A percentile compares a stretch with the other conserved stretches of the same genome.
phyloP scores from a whole-genome alignment of 2,797 vertebrate genomes.

The Pseudopleuronectes americanus region DNA sequence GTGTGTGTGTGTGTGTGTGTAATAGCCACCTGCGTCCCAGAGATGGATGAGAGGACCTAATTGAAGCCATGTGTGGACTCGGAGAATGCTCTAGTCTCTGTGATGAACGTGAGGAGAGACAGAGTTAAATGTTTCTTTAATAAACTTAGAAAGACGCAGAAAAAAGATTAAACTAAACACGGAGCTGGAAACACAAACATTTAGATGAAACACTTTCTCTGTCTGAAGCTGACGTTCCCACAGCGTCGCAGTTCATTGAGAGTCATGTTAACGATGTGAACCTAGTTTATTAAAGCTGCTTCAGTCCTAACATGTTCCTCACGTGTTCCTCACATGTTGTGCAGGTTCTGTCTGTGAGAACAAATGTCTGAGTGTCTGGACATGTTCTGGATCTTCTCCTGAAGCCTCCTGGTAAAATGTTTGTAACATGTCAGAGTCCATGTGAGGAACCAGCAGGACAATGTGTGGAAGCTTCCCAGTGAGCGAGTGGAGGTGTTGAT shows the following conservation, averaged over 20 bases:
- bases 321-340: background rate
- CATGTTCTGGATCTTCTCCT: too few relatives aligned
- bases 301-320: background rate
- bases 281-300: background rate
- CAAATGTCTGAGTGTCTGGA: too few relatives aligned
- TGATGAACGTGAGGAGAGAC: slow-evolving; percentile 54
- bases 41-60: slow-evolving; percentile 72
- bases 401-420: too few relatives aligned
- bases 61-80: slow-evolving; percentile 69
- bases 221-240: background rate
- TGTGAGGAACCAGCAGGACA: too few relatives aligned
- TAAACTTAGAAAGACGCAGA: slow-evolving; percentile 41
- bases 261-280: too few relatives aligned
- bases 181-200: slow-evolving; percentile 47
- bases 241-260: too few relatives aligned
- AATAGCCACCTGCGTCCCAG: slow-evolving; percentile 75
- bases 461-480: too few relatives aligned
- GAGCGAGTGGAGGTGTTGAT: too few relatives aligned
- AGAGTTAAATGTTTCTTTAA: slow-evolving; percentile 59
- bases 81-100: slow-evolving; percentile 65
- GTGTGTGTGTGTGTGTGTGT: slow-evolving; percentile 43
- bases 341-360: too few relatives aligned
- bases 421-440: too few relatives aligned
- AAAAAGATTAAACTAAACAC: slow-evolving; percentile 41
- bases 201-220: slow-evolving; percentile 42